phyloP scores from a whole-genome alignment of 2,797 vertebrate genomes.

The Lepus oiostolus region DNA sequence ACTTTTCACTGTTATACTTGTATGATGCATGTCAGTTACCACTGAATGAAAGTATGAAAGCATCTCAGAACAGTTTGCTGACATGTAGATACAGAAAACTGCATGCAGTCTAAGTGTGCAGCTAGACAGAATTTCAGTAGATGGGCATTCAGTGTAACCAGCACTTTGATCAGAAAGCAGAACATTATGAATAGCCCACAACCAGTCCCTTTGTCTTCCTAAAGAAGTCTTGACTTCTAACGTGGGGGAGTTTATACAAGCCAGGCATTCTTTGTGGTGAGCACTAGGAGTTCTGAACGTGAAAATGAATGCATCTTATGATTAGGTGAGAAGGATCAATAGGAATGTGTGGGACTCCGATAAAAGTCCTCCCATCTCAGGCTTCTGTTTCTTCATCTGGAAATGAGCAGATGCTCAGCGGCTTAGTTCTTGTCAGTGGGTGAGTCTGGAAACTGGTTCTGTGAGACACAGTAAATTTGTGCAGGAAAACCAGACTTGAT shows the following conservation, averaged over 20 bases:
- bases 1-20: background rate
- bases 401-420: background rate
- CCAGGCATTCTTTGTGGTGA: background rate
- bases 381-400: background rate
- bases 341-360: background rate
- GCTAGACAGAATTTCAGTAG: background rate
- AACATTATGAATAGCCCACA: no score
- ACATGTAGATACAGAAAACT: background rate
- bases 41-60: background rate
- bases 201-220: background rate
- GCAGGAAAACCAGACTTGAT: background rate
- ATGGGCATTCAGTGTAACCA: background rate
- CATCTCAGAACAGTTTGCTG: background rate
- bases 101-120: background rate
- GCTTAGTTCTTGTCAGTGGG: background rate
- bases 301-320: background rate
- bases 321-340: background rate
- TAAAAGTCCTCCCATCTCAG: background rate
- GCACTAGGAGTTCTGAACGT: slow-evolving; percentile 1
- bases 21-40: background rate
- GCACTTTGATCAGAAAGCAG: background rate
- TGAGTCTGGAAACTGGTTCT: background rate
- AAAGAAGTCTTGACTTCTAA: background rate
- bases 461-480: background rate
- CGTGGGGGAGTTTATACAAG: background rate